phyloP scores from a whole-genome alignment of 2,888 invertebrate genomes.

The Villa cingulata region DNA sequence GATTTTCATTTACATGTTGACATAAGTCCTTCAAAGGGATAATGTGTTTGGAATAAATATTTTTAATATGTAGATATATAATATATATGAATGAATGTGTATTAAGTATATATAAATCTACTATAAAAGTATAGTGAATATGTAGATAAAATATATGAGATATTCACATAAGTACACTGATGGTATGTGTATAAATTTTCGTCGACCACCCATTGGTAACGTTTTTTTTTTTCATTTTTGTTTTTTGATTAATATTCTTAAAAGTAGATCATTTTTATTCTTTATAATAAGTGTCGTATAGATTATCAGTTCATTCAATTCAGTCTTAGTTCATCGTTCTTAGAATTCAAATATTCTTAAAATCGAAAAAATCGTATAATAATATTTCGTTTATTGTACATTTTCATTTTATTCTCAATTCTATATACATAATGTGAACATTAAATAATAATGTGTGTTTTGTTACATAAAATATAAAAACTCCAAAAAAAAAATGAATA shows the following conservation, averaged over 20 bases:
- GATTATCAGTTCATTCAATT: neutral
- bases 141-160: constrained; percentile 1
- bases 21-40: constrained; percentile 10
- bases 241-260: constrained; percentile 18
- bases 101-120: no score
- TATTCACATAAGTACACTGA: constrained; percentile 8
- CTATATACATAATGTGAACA: no score
- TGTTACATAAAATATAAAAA: no score
- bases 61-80: no score
- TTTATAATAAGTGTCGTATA: constrained; percentile 18
- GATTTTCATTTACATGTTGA: constrained; percentile 34
- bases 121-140: no score
- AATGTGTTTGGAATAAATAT: neutral
- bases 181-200: constrained; percentile 16
- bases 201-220: constrained; percentile 17
- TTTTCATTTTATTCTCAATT: no score
- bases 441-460: no score
- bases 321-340: neutral
- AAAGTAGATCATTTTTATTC: constrained; percentile 16
- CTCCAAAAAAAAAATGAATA: no score
- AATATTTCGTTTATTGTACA: no score
- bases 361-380: no score
- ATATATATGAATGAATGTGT: no score
- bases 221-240: no score
- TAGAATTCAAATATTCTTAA: neutral